phyloP scores from a whole-genome alignment of 2,113 vertebrate genomes.

The Callocephalon fimbriatum region DNA sequence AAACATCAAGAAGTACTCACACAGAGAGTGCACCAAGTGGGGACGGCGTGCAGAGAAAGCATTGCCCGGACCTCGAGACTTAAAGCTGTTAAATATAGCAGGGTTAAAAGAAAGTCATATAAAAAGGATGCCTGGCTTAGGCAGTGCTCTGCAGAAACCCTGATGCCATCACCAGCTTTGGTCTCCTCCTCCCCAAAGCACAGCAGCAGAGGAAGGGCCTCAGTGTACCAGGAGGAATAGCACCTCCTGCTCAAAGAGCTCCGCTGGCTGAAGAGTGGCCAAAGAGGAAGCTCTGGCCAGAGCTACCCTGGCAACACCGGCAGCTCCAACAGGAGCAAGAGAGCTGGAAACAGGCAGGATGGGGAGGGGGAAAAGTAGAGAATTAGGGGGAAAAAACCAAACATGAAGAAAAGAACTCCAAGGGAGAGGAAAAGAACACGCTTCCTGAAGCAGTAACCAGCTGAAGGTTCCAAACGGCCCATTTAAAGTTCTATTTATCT shows the following conservation, averaged over 20 bases:
- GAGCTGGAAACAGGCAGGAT: background rate
- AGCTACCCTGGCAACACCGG: background rate
- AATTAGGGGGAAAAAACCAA: accelerated
- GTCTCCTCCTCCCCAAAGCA: slow-evolving; percentile 38
- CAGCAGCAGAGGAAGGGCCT: slow-evolving; percentile 26
- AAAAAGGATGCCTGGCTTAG: slow-evolving; percentile 17
- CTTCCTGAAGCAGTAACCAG: background rate
- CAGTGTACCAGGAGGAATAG: background rate
- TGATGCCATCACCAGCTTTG: background rate
- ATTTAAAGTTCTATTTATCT: background rate
- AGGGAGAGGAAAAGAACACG: background rate
- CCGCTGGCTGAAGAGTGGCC: background rate
- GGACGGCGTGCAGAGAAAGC: background rate
- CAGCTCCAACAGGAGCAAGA: background rate
- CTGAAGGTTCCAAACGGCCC: background rate
- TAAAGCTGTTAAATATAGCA: slow-evolving; percentile 23
- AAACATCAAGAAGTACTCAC: slow-evolving; percentile 21
- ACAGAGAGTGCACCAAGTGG: background rate
- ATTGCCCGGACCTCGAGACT: background rate
- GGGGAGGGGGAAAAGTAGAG: background rate
- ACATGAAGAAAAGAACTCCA: background rate
- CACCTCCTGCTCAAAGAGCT: background rate
- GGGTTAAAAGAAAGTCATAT: slow-evolving; percentile 26
- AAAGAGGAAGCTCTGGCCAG: background rate
- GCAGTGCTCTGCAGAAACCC: slow-evolving; percentile 31